These are phyloP conservation scores for Melanostoma mellinum DNA, from an alignment of 2,888 invertebrate species.

Conservation along the genomic window DNA sequence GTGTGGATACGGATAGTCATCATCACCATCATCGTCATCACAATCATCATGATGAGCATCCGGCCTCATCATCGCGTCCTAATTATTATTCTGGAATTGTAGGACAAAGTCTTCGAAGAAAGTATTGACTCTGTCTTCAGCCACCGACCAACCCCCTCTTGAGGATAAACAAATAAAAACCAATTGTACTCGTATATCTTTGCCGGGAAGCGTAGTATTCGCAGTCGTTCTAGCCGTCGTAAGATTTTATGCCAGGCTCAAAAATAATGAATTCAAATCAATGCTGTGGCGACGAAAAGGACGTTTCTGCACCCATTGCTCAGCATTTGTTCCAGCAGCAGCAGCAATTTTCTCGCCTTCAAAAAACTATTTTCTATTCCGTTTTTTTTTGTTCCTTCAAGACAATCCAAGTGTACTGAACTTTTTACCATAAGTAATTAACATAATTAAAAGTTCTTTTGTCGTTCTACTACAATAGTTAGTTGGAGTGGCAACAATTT, in stretches of 20 bases:
- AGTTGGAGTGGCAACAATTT: constrained; percentile 26
- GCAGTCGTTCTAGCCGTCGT: constrained; percentile 19
- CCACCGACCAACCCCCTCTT: neutral
- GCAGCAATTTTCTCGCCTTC: constrained; percentile 9
- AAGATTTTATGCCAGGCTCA: constrained; percentile 26
- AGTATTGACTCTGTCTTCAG: constrained; percentile 19
- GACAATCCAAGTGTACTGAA: constrained; percentile 48
- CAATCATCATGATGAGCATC: constrained; percentile 21
- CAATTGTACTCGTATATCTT: constrained; percentile 55
- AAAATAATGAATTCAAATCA: constrained; percentile 60
- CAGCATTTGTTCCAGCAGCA: constrained; percentile 36
- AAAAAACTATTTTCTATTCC: neutral
- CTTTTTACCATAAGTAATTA: constrained; percentile 65
- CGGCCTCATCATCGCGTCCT: constrained; percentile 16
- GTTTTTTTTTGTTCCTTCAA: neutral
- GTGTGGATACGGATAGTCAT: neutral
- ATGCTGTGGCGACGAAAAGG: constrained; percentile 18
- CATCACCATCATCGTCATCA: constrained; percentile 9
- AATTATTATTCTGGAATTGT: constrained; percentile 14
- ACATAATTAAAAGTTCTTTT: constrained; percentile 69
- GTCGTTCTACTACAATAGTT: constrained; percentile 32
- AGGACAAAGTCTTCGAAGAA: constrained; percentile 31
- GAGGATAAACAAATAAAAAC: constrained; percentile 49
- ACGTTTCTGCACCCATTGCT: constrained; percentile 23
- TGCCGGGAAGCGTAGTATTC: constrained; percentile 5